Conservation (phyloP, 2,888 invertebrate genomes). For the Diplolepis rosae region DNA sequence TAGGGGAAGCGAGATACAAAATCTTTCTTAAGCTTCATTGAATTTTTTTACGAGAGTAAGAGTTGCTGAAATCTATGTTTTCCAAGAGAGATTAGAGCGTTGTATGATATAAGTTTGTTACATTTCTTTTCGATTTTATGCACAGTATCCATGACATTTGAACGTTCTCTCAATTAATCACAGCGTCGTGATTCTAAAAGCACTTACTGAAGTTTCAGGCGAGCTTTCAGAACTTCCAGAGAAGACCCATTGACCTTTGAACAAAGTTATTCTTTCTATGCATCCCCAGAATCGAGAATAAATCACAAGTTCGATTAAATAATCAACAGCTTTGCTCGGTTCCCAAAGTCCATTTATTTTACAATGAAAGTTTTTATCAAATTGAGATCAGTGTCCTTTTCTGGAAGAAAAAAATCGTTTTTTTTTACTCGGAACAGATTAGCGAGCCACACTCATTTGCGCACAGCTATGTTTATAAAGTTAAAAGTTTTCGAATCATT, state of each 20-base stretch:
- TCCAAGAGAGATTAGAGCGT: conserved; percentile 3
- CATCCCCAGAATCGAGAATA: not conserved
- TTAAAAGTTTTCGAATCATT: conserved; percentile 32
- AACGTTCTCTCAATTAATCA: conserved; percentile 6
- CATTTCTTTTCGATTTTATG: conserved; percentile 25
- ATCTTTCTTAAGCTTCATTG: conserved; percentile 44
- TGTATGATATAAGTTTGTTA: conserved; percentile 17
- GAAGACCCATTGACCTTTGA: not conserved
- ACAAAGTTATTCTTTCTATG: not conserved
- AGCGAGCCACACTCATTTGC: conserved; percentile 10
- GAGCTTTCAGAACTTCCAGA: conserved; percentile 6
- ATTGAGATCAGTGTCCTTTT: conserved; percentile 6
- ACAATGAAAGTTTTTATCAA: not conserved
- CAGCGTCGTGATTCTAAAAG: not conserved
- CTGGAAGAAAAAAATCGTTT: not conserved
- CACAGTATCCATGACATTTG: conserved; percentile 30
- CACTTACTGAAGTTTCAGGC: conserved; percentile 2
- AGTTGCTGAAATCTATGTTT: conserved; percentile 1
- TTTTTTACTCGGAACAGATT: not conserved
- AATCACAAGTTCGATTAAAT: too few species aligned
- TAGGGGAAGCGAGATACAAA: conserved; percentile 39
- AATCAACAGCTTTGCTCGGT: not conserved
- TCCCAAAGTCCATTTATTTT: not conserved
- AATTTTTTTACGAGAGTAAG: conserved; percentile 35
- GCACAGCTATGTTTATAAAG: not conserved